Base-by-base conservation (phyloP, 1,140 invertebrate species). In the Drosophila carrolli region DNA sequence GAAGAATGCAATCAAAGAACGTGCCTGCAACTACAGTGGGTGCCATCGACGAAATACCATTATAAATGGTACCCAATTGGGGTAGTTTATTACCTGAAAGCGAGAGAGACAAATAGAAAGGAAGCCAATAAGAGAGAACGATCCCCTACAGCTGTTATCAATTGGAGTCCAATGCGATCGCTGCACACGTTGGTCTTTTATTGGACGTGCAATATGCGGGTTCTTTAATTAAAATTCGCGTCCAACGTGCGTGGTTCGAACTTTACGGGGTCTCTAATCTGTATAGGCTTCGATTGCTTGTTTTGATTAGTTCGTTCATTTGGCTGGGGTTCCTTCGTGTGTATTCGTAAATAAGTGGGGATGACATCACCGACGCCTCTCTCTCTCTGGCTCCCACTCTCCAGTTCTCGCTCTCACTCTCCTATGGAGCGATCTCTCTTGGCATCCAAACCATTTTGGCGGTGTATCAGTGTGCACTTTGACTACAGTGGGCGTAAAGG, bases 291-390 rank as follows among this genome's bases (percentile, higher is more conserved):
- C 58, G 75, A 88, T 82, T 60, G 66, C 59, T 73, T 83, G 57
- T 86, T 79, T 70, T 82, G 83, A 86, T 86, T 88, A 86, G 85
- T 61, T 65, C 59, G 35, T 61, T 57, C 47, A 41, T 50, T 68
- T 50, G 46, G 63, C 32, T 38, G 44, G 13, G 44, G 29, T n/a
- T 54, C 40, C 46, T 37, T 63, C 50, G 58, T 72, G 14, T 68
- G 78, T 78, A 59, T 78, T 67, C 44, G 53, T 74, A 70, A 68
- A 32, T 74, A 62, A 62, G 67, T 78, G 73, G 63, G 80, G 80
- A 88, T 88, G 83, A 88, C 83, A 88, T 88, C 83, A 88, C 84
- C 84, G 72, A 57, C 63, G 29, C 51, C 55, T 78, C 55, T 78
- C 56, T 37, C 54, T 50, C 75, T 40, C 41, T n/a, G 58, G 27